Base-by-base conservation (phyloP, 2,113 vertebrate genomes). In the Cebidichthys violaceus region DNA sequence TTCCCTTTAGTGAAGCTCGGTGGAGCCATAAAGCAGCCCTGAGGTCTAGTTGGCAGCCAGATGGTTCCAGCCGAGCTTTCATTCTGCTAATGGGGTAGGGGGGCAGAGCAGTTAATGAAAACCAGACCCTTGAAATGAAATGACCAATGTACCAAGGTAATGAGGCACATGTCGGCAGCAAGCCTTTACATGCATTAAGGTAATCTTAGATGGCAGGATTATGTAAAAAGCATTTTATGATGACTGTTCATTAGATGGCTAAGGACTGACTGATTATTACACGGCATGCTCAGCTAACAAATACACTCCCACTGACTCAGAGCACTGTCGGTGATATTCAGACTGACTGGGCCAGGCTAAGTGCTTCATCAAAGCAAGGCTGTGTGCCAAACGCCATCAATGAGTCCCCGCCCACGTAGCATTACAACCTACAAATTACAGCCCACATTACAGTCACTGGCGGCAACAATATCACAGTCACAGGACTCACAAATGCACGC, bases 111-210 rank as follows among this genome's bases (percentile, higher is more conserved):
- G 92, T 92, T 94, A 94, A 95, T 95, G 95, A 95, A 95, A 95
- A 94, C 90, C 93, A 93, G 79, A 86, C 78, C 91, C 92, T 93
- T 93, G 94, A 94, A 95, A 95, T 94, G 90, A 92, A 94, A 93
- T 94, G 94, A 94, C 93, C 94, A 92, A 91, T 91, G 89, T 93
- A 90, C 89, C 82, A 89, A 93, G 92, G 91, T 91, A 94, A 95
- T 94, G 93, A 94, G 89, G 92, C 89, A 81, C 87, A 89, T 82
- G 88, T 91, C 86, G 47, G 75, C 83, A 61, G 86, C 71, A 33
- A 77, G 90, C 86, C 85, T 90, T 89, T 90, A 94, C 92, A 90
- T 77, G 93, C 94, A 92, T 88, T 87, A 91, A 87, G 89, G 92
- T 93, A 85, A 90, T 92, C 86, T 93, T 71, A 84, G 86, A 91